phyloP scores from a whole-genome alignment of 2,797 vertebrate genomes.

The Pangasius sanitwongsei region DNA sequence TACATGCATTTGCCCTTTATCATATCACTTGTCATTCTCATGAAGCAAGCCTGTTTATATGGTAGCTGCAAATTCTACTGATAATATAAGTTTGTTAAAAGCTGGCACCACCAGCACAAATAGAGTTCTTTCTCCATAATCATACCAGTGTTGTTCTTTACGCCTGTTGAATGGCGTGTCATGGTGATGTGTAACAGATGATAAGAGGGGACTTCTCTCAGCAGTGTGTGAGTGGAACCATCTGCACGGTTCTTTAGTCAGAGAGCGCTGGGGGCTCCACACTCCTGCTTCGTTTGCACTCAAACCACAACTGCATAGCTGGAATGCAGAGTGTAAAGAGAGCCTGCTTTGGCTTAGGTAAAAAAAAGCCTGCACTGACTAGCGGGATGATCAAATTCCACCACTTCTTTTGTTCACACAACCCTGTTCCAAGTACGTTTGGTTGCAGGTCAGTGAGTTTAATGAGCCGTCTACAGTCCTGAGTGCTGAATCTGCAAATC shows the following conservation, averaged over 20 bases:
- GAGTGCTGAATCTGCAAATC: slow-evolving; percentile 37
- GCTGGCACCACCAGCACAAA: not conserved
- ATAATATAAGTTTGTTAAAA: not conserved
- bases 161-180: slow-evolving; percentile 40
- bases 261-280: slow-evolving; percentile 24
- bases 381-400: slow-evolving; percentile 40
- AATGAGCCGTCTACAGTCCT: slow-evolving; percentile 24
- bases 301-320: slow-evolving; percentile 65
- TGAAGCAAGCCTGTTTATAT: slow-evolving; percentile 8
- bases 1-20: not conserved
- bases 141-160: slow-evolving; percentile 33
- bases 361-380: slow-evolving; percentile 42
- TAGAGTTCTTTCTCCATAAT: not conserved
- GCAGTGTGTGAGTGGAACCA: slow-evolving; percentile 54
- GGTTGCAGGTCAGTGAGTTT: slow-evolving; percentile 38
- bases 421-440: slow-evolving; percentile 25
- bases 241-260: slow-evolving; percentile 36
- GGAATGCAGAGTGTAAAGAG: slow-evolving; percentile 66
- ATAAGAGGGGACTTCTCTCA: slow-evolving; percentile 30
- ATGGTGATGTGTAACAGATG: slow-evolving; percentile 44
- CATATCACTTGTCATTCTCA: not conserved
- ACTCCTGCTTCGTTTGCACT: slow-evolving; percentile 54
- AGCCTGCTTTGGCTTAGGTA: slow-evolving; percentile 50
- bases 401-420: slow-evolving; percentile 13
- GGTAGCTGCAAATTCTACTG: not conserved